A percentile compares a stretch with the other conserved stretches of the same genome.
Evolutionary conservation across 1,140 invertebrate genomes (phyloP).

Genomic region (Drosophila lini): DNA sequence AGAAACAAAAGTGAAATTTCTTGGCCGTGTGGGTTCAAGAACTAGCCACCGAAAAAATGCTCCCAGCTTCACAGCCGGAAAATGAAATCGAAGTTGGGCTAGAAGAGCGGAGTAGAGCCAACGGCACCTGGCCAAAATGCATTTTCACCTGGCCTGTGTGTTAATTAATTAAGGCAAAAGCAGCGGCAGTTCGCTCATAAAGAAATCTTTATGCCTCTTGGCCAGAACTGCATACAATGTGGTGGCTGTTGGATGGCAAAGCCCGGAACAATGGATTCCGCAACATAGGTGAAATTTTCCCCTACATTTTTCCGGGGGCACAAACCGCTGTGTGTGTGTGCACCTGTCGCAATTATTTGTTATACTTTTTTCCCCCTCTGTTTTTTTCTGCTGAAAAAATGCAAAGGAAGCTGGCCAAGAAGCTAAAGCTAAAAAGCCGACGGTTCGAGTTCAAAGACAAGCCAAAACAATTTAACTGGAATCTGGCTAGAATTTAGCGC

Average conservation of each 20-base stretch:
- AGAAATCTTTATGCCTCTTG: constrained; percentile 38
- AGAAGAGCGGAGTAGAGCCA: constrained; percentile 24
- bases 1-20: constrained; percentile 81
- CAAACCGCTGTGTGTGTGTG: constrained; percentile 2
- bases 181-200: constrained; percentile 19
- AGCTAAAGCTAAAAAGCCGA: constrained; percentile 29
- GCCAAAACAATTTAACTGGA: constrained; percentile 79
- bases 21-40: constrained; percentile 64
- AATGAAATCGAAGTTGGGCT: constrained; percentile 57
- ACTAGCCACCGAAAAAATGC: constrained; percentile 36
- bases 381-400: constrained; percentile 71
- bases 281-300: constrained; percentile 56
- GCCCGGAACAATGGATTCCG: constrained; percentile 44
- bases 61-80: constrained; percentile 20
- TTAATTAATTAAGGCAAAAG: constrained; percentile 67
- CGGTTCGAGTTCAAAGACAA: constrained; percentile 77
- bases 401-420: constrained; percentile 58
- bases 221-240: constrained; percentile 58
- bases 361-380: constrained; percentile 57
- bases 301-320: constrained; percentile 29
- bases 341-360: constrained; percentile 71
- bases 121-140: constrained; percentile 58
- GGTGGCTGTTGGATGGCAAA: background rate
- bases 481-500: constrained; percentile 80
- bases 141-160: constrained; percentile 67